Evolutionary conservation across 2,797 vertebrate species (phyloP).

Genomic region (Lagodon rhomboides): DNA sequence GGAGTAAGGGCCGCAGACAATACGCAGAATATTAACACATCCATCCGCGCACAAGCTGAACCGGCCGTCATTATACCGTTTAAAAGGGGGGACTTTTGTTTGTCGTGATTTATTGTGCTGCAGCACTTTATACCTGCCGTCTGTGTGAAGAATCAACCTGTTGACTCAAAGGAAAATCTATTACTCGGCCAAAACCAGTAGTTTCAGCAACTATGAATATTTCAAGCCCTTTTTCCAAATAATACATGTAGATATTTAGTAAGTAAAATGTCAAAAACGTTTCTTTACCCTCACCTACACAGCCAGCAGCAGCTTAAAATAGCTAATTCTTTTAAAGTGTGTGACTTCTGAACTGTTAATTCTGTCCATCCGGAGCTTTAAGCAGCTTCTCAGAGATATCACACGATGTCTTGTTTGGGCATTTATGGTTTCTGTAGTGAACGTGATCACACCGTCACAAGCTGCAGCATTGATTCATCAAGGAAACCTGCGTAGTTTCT

Average conservation of each 20-base stretch:
- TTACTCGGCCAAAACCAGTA: no score
- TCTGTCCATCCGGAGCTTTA: no score
- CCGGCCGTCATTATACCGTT: neutral
- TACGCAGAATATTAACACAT: constrained; percentile 48
- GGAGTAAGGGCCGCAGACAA: constrained; percentile 41
- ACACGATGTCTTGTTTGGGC: no score
- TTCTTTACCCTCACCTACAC: no score
- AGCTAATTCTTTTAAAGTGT: no score
- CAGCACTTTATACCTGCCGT: neutral
- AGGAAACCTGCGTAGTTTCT: no score
- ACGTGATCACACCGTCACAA: no score
- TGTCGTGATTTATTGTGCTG: constrained; percentile 3
- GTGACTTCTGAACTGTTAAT: no score
- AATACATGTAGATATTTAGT: neutral
- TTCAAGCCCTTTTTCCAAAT: neutral
- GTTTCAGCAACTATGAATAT: neutral
- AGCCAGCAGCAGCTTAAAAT: no score
- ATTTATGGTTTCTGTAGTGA: no score
- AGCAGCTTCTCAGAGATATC: no score
- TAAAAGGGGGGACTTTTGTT: constrained; percentile 25
- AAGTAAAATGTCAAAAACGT: neutral
- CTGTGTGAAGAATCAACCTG: neutral
- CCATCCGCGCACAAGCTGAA: constrained; percentile 32
- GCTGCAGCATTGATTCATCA: no score
- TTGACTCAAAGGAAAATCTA: neutral